Conservation (phyloP, 2,888 invertebrate species). For the Chaitophorus viminalis region DNA sequence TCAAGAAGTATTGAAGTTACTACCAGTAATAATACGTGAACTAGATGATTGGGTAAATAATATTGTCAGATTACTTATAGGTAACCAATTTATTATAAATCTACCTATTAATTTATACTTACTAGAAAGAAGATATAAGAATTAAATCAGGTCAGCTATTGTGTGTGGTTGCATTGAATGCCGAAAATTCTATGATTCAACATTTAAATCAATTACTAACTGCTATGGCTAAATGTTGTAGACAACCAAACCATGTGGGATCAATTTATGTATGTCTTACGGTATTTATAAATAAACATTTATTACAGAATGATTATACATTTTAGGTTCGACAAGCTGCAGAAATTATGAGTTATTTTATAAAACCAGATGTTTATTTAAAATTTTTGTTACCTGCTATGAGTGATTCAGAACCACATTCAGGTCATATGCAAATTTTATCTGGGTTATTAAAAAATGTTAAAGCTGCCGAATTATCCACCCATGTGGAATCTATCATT, state of each 20-base stretch:
- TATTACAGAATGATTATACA: slow-evolving; percentile 30
- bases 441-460: slow-evolving; percentile 74
- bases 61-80: slow-evolving; percentile 65
- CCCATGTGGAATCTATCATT: slow-evolving; percentile 72
- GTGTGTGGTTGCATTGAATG: slow-evolving; percentile 77
- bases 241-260: slow-evolving; percentile 76
- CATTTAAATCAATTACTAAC: slow-evolving; percentile 73
- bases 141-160: slow-evolving; percentile 80
- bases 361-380: slow-evolving; percentile 76
- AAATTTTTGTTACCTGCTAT: slow-evolving; percentile 75
- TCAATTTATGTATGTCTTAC: slow-evolving; percentile 70
- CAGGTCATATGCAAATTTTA: slow-evolving; percentile 72
- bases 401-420: slow-evolving; percentile 68
- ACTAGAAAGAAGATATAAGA: slow-evolving; percentile 69
- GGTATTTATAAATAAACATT: background rate
- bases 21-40: slow-evolving; percentile 78
- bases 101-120: background rate
- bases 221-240: slow-evolving; percentile 74
- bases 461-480: slow-evolving; percentile 68
- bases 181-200: slow-evolving; percentile 79
- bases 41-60: slow-evolving; percentile 81
- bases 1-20: slow-evolving; percentile 78
- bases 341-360: slow-evolving; percentile 81
- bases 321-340: slow-evolving; percentile 75
- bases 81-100: background rate